These are phyloP conservation scores for Alcedo quadribrachys DNA, from an alignment of 2,797 vertebrate species.

Conservation along the genomic window DNA sequence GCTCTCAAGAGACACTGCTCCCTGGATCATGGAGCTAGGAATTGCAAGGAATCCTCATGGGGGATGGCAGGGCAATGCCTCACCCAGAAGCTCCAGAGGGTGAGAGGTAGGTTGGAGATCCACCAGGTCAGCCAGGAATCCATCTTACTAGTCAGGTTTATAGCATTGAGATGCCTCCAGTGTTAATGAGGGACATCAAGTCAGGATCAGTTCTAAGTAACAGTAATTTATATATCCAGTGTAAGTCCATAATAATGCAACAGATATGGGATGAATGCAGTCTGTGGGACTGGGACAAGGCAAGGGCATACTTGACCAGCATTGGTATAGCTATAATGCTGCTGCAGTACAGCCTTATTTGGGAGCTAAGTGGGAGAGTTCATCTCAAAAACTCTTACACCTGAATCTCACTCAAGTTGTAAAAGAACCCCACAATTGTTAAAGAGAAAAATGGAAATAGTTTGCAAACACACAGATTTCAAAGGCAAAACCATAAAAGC, in stretches of 20 bases:
- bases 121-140: not conserved
- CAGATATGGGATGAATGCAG: not conserved
- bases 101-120: not conserved
- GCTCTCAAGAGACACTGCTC: not conserved
- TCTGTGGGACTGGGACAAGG: not conserved
- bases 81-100: not conserved
- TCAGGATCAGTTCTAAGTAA: not conserved
- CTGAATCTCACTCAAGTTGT: not conserved
- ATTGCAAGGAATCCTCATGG: not conserved
- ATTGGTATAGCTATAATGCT: not conserved
- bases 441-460: not conserved
- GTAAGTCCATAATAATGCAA: not conserved
- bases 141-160: not conserved
- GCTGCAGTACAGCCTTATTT: not conserved
- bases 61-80: not conserved
- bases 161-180: not conserved
- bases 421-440: not conserved
- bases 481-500: not conserved
- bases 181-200: not conserved
- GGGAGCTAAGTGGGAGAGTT: not conserved
- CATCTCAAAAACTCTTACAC: not conserved
- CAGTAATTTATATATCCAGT: not conserved
- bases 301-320: rapidly evolving
- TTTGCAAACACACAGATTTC: not conserved
- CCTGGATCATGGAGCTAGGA: too few relatives aligned